Evolutionary conservation across 2,888 invertebrate genomes (phyloP), one percentile per base, ranked within the genome.

Genomic region (Volucella bombylans): DNA sequence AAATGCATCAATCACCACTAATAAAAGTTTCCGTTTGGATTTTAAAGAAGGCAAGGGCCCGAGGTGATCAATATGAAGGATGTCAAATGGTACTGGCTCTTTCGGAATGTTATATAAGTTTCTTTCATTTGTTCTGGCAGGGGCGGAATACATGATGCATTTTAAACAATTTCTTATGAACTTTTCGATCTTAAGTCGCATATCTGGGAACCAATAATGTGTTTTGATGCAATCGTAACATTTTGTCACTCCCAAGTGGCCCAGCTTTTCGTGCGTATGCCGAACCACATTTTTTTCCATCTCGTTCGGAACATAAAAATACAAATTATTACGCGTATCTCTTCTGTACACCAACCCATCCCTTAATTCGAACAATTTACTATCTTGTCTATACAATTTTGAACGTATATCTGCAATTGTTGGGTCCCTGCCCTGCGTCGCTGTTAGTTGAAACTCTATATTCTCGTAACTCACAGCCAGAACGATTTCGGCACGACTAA

Each of bases 51-150:
- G 87, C 73, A 91, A 91, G 4, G 91, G 91, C 2, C 91, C 91
- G 4, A 92, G 18, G 18, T 23, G 67, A 83, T 92, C 91, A 0
- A 92, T 69, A 76, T 92, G 91, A 14, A 31, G 31, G 31, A 6
- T 6, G 31, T 31, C 31, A 31, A 31, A 31, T 31, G 31, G 31
- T 31, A 31, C 31, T 31, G 31, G 31, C 31, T 6, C 6, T 31
- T 31, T 31, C 6, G 31, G 31, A 6, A 31, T 31, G 31, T 31
- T 31, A 31, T 31, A 31, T 31, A 31, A 31, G 31, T 31, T 31
- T 31, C 31, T 31, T 31, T 31, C 6, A 31, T 31, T 31, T 31
- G 6, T 31, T 31, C 31, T 31, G 31, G 6, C 31, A 31, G 31
- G 31, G 31, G 31, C 31, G 31, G 6, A 31, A 31, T 31, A 31